Evolutionary conservation across 2,113 vertebrate species (phyloP).

Genomic region (Camelus bactrianus): DNA sequence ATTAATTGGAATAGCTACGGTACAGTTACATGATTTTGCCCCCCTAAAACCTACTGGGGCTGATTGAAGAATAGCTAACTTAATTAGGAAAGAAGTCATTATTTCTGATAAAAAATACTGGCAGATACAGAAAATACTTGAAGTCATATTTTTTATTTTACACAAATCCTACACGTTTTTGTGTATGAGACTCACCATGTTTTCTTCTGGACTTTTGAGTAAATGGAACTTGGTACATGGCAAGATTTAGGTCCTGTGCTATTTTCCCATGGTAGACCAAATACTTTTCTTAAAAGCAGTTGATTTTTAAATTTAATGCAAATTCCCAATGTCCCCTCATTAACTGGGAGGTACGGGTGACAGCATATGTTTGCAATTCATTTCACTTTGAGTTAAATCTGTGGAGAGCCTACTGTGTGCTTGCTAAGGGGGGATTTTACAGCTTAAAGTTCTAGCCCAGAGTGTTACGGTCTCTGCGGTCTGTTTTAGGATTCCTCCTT

Average conservation of each 20-base stretch:
- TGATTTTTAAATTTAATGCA: background rate
- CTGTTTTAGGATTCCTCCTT: background rate
- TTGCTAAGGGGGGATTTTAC: background rate
- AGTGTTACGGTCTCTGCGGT: background rate
- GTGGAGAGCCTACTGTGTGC: background rate
- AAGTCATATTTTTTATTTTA: background rate
- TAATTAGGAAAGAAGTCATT: slow-evolving; percentile 24
- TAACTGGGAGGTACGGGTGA: background rate
- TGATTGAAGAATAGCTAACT: slow-evolving; percentile 8
- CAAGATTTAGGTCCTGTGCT: background rate
- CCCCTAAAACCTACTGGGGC: background rate
- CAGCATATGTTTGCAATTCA: background rate
- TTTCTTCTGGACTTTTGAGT: background rate
- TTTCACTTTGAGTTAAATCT: background rate
- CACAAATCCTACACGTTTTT: background rate
- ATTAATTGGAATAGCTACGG: background rate
- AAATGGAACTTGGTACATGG: background rate
- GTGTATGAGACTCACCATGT: background rate
- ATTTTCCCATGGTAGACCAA: background rate
- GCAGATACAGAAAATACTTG: background rate
- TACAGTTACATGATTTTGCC: background rate
- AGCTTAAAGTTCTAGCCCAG: background rate
- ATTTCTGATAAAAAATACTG: slow-evolving; percentile 16
- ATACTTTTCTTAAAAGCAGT: background rate
- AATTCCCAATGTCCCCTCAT: background rate